These are phyloP conservation scores for Zoanthus sociatus DNA, from an alignment of 92 coral and sea anemone species.

Conservation along the genomic window DNA sequence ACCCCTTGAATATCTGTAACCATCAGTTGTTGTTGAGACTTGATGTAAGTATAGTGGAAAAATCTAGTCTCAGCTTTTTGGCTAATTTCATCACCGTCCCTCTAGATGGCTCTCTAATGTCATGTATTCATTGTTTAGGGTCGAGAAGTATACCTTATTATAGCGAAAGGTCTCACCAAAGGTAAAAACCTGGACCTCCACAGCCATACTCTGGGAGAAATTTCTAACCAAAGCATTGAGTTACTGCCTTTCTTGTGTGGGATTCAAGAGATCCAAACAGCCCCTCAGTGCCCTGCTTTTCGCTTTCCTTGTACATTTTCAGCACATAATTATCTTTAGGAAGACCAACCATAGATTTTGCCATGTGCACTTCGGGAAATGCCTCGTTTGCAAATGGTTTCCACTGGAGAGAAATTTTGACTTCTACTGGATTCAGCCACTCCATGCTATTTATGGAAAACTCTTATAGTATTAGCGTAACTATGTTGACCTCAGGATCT, in stretches of 20 bases:
- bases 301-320: slow-evolving; percentile 57
- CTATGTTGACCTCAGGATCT: slow-evolving; percentile 4
- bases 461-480: slow-evolving; percentile 7
- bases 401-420: slow-evolving; percentile 46
- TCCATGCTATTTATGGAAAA: slow-evolving; percentile 30
- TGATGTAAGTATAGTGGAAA: slow-evolving; percentile 48
- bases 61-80: slow-evolving; percentile 35
- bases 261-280: slow-evolving; percentile 61
- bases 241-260: slow-evolving; percentile 75
- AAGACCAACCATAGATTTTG: slow-evolving; percentile 59
- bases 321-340: slow-evolving; percentile 61
- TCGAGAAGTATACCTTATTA: slow-evolving; percentile 6
- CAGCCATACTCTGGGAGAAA: slow-evolving; percentile 63
- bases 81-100: slow-evolving; percentile 45
- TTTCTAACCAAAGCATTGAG: slow-evolving; percentile 72
- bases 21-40: slow-evolving; percentile 63
- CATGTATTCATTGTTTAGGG: slow-evolving; percentile 58
- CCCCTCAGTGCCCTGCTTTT: slow-evolving; percentile 53
- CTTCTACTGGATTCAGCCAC: slow-evolving; percentile 41
- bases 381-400: slow-evolving; percentile 65
- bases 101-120: slow-evolving; percentile 62
- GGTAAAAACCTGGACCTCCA: slow-evolving; percentile 43
- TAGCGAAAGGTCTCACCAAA: slow-evolving; percentile 57
- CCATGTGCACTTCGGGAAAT: slow-evolving; percentile 69
- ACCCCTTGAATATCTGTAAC: slow-evolving; percentile 66